Evolutionary conservation across 1,140 invertebrate species (phyloP).

Genomic region (Rhopalosiphum maidis): DNA sequence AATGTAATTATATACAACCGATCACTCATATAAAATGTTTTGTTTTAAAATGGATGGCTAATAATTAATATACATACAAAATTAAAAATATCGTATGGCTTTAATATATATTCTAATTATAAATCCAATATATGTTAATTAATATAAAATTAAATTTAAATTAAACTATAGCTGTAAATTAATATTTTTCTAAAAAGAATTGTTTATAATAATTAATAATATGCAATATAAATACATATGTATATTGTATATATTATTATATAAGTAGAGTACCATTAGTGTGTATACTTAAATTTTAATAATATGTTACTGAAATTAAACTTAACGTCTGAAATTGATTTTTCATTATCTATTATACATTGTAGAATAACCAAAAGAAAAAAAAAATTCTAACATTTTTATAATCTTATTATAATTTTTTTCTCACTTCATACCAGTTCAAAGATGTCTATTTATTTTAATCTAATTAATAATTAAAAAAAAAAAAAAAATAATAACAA

Average conservation of each 20-base stretch:
- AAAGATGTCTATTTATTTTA: not conserved
- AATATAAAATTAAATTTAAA: not conserved
- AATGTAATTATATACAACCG: slow-evolving; percentile 27
- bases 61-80: not conserved
- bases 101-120: slow-evolving; percentile 3
- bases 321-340: not conserved
- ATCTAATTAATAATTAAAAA: not conserved
- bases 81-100: not conserved
- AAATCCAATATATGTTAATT: slow-evolving; percentile 10
- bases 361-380: not conserved
- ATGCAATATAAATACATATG: not conserved
- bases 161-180: not conserved
- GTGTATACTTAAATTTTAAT: not conserved
- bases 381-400: not conserved
- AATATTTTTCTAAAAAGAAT: not conserved
- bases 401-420: not conserved
- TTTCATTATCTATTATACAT: not conserved
- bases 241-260: not conserved
- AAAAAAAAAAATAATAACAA: not conserved
- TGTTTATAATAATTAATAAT: not conserved
- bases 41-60: not conserved
- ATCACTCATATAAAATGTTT: not conserved
- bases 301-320: not conserved
- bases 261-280: not conserved
- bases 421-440: not conserved